Evolutionary conservation across 2,797 vertebrate species (phyloP).

Genomic region (Enteromius thamalakanensis): DNA sequence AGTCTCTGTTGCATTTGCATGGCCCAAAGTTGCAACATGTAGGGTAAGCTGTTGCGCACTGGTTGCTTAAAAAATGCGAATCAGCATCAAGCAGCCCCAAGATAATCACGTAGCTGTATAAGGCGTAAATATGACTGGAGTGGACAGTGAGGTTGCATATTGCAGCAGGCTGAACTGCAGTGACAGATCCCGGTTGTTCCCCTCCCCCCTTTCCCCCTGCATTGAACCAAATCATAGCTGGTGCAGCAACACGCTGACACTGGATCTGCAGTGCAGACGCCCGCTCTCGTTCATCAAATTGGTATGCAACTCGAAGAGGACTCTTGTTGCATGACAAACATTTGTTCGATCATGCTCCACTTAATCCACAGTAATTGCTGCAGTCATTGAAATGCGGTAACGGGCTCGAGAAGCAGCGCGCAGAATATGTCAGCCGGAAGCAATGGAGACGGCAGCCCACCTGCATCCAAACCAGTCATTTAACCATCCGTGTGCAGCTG

Average conservation of each 20-base stretch:
- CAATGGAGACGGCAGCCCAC: conserved; percentile 5
- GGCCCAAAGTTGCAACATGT: conserved; percentile 21
- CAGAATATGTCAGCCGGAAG: conserved; percentile 16
- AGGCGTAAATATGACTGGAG: conserved; percentile 35
- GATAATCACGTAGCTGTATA: conserved; percentile 8
- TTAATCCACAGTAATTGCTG: conserved; percentile 43
- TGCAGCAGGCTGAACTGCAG: conserved; percentile 73
- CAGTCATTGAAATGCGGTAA: conserved; percentile 40
- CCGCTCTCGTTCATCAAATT: conserved; percentile 17
- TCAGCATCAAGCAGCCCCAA: conserved; percentile 7
- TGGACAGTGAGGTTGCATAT: conserved; percentile 45
- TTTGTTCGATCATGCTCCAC: conserved; percentile 35
- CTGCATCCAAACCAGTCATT: conserved; percentile 16
- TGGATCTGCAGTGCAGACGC: conserved; percentile 68
- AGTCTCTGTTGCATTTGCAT: not conserved
- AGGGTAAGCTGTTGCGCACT: conserved; percentile 20
- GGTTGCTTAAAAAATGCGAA: not conserved
- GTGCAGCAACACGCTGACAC: conserved; percentile 74
- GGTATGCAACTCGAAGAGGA: conserved; percentile 48
- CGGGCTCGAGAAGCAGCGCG: not conserved
- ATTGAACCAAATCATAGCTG: conserved; percentile 79
- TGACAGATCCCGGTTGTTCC: conserved; percentile 68
- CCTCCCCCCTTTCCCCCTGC: conserved; percentile 68
- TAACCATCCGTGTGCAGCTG: not conserved
- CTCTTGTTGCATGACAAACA: conserved; percentile 43